Conservation (phyloP, 2,888 invertebrate species). For the Sinodicranocentrus sp. region DNA sequence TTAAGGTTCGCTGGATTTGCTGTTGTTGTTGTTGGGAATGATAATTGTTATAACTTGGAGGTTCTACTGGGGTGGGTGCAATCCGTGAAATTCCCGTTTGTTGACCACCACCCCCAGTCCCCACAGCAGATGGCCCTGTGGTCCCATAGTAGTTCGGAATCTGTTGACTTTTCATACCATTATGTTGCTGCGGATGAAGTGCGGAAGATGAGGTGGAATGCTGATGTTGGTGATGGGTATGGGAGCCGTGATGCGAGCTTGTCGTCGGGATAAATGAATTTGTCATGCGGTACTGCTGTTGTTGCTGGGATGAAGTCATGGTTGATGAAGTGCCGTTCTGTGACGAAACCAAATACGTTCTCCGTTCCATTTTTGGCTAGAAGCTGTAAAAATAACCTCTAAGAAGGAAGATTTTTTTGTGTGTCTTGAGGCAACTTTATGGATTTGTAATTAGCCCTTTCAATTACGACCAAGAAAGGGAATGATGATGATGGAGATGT, state of each 20-base stretch:
- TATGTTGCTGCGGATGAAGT: conserved; percentile 47
- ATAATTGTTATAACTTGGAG: conserved; percentile 62
- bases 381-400: background rate
- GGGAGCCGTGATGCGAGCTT: conserved; percentile 57
- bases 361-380: conserved; percentile 60
- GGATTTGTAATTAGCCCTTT: conserved; percentile 59
- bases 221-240: conserved; percentile 55
- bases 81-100: conserved; percentile 58
- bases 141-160: conserved; percentile 60
- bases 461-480: conserved; percentile 29
- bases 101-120: background rate
- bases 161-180: conserved; percentile 39
- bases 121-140: conserved; percentile 4
- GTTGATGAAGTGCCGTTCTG: conserved; percentile 58
- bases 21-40: conserved; percentile 65
- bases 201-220: conserved; percentile 45
- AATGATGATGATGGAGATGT: conserved; percentile 38
- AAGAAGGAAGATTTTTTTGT: background rate
- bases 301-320: conserved; percentile 59
- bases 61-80: conserved; percentile 32
- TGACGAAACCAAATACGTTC: conserved; percentile 59
- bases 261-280: conserved; percentile 76
- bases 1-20: conserved; percentile 68
- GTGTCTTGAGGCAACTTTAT: conserved; percentile 48
- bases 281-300: conserved; percentile 66